Conservation (phyloP, 2,888 invertebrate species). For the Villa cingulata region DNA sequence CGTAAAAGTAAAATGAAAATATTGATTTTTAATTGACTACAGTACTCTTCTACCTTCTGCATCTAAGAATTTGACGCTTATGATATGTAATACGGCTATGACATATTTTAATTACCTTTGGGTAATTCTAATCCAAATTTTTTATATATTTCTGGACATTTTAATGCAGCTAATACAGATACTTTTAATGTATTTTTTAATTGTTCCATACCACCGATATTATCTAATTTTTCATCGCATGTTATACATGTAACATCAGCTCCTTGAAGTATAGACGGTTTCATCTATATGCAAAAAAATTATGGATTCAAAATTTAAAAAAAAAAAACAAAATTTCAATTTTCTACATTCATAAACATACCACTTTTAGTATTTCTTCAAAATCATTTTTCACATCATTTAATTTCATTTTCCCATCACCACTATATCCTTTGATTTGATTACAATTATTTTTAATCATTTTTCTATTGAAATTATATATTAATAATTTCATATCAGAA, state of each 20-base stretch:
- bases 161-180: constrained; percentile 44
- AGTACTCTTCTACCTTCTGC: too few relatives aligned
- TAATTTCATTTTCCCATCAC: not conserved
- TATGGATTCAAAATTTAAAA: not conserved
- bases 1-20: not conserved
- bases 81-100: too few relatives aligned
- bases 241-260: constrained; percentile 35
- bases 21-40: not conserved
- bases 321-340: not conserved
- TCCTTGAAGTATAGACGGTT: constrained; percentile 35
- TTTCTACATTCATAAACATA: not conserved
- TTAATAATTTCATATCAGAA: constrained; percentile 40
- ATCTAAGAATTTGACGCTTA: too few relatives aligned
- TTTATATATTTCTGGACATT: constrained; percentile 40
- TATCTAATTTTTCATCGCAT: constrained; percentile 34
- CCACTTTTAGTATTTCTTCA: constrained; percentile 8
- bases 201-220: constrained; percentile 42
- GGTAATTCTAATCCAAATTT: constrained; percentile 43
- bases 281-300: constrained; percentile 12
- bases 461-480: constrained; percentile 28
- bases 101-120: constrained; percentile 28
- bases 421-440: too few relatives aligned
- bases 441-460: too few relatives aligned
- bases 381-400: constrained; percentile 1
- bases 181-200: constrained; percentile 40